Evolutionary conservation across 2,113 vertebrate genomes (phyloP).

Genomic region (Butorides virescens): DNA sequence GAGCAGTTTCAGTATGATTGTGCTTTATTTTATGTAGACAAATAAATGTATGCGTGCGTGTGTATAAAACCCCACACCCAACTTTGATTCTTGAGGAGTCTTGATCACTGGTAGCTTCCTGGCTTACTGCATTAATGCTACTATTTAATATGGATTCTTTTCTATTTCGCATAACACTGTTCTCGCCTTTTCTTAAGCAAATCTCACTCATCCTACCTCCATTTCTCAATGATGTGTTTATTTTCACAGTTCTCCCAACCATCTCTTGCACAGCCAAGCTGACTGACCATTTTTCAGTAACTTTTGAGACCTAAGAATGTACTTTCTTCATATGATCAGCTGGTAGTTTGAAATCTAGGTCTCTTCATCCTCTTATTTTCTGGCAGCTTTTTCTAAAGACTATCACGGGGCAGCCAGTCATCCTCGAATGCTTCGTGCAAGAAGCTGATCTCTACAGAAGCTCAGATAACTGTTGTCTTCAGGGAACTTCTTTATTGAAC

Average conservation of each 20-base stretch:
- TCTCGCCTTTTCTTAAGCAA: constrained; percentile 62
- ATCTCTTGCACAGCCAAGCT: constrained; percentile 37
- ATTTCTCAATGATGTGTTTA: constrained; percentile 56
- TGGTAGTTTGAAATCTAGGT: constrained; percentile 41
- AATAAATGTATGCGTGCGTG: not conserved
- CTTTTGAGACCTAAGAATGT: constrained; percentile 24
- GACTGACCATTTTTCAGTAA: constrained; percentile 56
- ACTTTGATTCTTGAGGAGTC: not conserved
- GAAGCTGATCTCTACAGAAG: not conserved
- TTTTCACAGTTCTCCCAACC: constrained; percentile 51
- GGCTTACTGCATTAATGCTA: constrained; percentile 23
- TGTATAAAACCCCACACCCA: not conserved
- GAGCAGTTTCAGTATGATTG: not conserved
- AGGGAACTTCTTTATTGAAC: not conserved
- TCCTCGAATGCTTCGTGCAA: not conserved
- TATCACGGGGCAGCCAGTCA: not conserved
- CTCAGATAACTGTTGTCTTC: not conserved
- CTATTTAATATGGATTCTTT: constrained; percentile 40
- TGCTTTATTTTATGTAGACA: not conserved
- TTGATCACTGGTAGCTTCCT: not conserved
- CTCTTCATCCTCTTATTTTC: not conserved
- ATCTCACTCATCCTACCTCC: constrained; percentile 65
- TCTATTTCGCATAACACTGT: constrained; percentile 22
- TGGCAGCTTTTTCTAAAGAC: not conserved
- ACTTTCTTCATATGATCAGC: constrained; percentile 20